These are phyloP conservation scores for Agrypnia vestita DNA, from an alignment of 1,140 invertebrate genomes.

Conservation along the genomic window DNA sequence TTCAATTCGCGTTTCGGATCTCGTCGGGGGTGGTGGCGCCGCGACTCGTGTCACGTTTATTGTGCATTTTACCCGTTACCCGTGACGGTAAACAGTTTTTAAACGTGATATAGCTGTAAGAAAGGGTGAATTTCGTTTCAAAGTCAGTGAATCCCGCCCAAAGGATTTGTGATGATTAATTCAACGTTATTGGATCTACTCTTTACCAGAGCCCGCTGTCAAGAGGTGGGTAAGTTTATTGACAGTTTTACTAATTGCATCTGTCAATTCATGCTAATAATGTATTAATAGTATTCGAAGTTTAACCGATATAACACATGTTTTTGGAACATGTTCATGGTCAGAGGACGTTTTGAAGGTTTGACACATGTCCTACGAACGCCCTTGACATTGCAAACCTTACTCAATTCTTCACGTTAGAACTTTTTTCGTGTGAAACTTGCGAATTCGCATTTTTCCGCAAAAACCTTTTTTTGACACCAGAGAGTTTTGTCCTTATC, in stretches of 20 bases:
- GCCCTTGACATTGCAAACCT: slow-evolving; percentile 54
- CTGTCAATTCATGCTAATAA: slow-evolving; percentile 32
- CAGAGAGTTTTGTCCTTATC: too few species aligned
- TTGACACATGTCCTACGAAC: slow-evolving; percentile 52
- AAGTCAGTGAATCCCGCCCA: slow-evolving; percentile 14
- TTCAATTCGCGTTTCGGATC: not conserved
- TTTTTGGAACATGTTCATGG: not conserved
- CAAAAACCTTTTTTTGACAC: too few species aligned
- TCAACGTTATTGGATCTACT: slow-evolving; percentile 58
- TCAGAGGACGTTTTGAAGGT: slow-evolving; percentile 11
- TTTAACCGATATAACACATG: not conserved
- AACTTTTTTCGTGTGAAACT: too few species aligned
- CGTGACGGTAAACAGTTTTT: not conserved
- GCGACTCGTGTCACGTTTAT: not conserved
- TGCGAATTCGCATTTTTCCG: too few species aligned
- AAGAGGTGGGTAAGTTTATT: slow-evolving; percentile 77
- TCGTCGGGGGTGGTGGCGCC: slow-evolving; percentile 16
- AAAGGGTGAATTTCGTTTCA: slow-evolving; percentile 3
- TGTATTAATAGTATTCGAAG: slow-evolving; percentile 6
- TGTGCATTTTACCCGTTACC: not conserved
- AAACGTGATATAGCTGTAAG: not conserved
- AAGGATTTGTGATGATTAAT: slow-evolving; percentile 50
- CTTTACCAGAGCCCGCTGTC: slow-evolving; percentile 73
- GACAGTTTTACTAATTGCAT: slow-evolving; percentile 49
- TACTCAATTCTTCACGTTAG: not conserved